Percentiles rank a stretch among this genome's conserved stretches.
Conservation (phyloP, 2,888 invertebrate species). For the Eubasilissa splendida region DNA sequence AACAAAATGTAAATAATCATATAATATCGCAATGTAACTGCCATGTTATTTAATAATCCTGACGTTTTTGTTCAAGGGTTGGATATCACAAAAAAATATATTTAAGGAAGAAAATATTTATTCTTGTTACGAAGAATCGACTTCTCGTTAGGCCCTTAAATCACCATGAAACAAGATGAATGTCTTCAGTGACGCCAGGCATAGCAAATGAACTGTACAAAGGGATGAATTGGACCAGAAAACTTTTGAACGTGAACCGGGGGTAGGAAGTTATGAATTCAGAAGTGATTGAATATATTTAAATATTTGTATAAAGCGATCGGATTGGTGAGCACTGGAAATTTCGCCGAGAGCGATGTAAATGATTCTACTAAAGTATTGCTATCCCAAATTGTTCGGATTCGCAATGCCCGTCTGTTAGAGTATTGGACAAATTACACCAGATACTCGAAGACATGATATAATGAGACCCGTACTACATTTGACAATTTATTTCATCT, state of each 20-base stretch:
- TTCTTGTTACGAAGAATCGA: not conserved
- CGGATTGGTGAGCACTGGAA: not conserved
- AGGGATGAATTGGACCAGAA: conserved; percentile 2
- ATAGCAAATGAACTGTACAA: conserved; percentile 12
- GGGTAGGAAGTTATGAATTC: conserved; percentile 8
- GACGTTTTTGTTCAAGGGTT: not conserved
- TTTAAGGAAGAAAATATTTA: not conserved
- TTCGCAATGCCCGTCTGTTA: too few relatives aligned
- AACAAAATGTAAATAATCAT: too few relatives aligned
- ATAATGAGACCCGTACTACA: too few relatives aligned
- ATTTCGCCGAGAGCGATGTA: not conserved
- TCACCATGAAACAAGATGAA: not conserved
- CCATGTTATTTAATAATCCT: too few relatives aligned
- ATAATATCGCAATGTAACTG: not conserved
- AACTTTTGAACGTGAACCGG: not conserved
- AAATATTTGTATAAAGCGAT: conserved; percentile 4
- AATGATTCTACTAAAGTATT: too few relatives aligned
- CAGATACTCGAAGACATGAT: too few relatives aligned
- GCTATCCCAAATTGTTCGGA: too few relatives aligned
- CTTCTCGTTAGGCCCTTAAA: not conserved
- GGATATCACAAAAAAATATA: not conserved
- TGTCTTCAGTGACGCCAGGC: conserved; percentile 1
- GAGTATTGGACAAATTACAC: too few relatives aligned
- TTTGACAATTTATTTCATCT: too few relatives aligned
- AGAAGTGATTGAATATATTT: conserved; percentile 23